A percentile compares a stretch with the other conserved stretches of the same genome.
These are phyloP conservation scores for Knipowitschia caucasica DNA, from an alignment of 2,797 vertebrate genomes.

Conservation along the genomic window DNA sequence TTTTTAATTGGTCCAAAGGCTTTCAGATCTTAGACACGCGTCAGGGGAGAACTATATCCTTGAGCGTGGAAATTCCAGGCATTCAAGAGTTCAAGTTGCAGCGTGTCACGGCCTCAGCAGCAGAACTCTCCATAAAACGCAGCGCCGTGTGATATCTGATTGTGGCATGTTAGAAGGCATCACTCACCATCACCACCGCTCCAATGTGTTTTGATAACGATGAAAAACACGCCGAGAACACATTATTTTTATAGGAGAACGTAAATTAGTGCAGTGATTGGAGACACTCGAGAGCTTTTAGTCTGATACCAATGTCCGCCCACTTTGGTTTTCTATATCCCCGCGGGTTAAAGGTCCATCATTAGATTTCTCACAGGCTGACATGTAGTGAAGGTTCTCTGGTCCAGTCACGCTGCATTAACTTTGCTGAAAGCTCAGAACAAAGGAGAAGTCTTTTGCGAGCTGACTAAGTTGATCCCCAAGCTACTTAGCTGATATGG, in stretches of 20 bases:
- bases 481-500: conserved; percentile 58
- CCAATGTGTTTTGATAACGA: conserved; percentile 40
- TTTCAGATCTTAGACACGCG: conserved; percentile 62
- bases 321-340: conserved; percentile 26
- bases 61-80: conserved; percentile 85
- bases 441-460: conserved; percentile 50
- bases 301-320: conserved; percentile 36
- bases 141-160: conserved; percentile 68
- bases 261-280: conserved; percentile 31
- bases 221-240: conserved; percentile 29
- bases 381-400: conserved; percentile 40
- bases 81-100: conserved; percentile 83
- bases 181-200: conserved; percentile 20
- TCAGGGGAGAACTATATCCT: conserved; percentile 69
- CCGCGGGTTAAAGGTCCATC: conserved; percentile 42
- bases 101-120: conserved; percentile 71
- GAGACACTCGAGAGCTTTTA: conserved; percentile 33
- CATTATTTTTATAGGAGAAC: conserved; percentile 43
- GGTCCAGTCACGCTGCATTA: conserved; percentile 47
- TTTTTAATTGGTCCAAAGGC: conserved; percentile 63
- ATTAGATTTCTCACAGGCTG: conserved; percentile 41
- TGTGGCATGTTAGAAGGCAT: conserved; percentile 40
- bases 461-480: conserved; percentile 45
- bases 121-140: conserved; percentile 70
- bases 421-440: conserved; percentile 35